These are phyloP conservation scores for Epinephelus awoara DNA, from an alignment of 2,797 vertebrate genomes.

Conservation along the genomic window DNA sequence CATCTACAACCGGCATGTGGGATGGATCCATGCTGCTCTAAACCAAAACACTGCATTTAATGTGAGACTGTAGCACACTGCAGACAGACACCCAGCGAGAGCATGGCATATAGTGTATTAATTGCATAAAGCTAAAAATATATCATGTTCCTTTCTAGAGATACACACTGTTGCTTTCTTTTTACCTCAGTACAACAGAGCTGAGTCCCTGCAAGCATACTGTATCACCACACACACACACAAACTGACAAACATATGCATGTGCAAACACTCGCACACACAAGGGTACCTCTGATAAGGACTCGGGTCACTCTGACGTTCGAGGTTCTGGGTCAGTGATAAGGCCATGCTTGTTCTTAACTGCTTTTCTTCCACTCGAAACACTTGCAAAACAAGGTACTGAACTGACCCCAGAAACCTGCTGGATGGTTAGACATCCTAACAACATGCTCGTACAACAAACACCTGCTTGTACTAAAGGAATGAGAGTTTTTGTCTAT, in stretches of 20 bases:
- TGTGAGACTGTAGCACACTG: constrained; percentile 8
- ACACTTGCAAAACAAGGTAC: constrained; percentile 49
- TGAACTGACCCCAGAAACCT: constrained; percentile 33
- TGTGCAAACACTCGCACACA: constrained; percentile 35
- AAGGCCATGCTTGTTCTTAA: constrained; percentile 71
- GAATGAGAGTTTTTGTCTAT: neutral
- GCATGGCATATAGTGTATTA: neutral
- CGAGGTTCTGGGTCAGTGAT: constrained; percentile 72
- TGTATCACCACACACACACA: constrained; percentile 13
- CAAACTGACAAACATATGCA: constrained; percentile 20
- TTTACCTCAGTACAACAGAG: constrained; percentile 4
- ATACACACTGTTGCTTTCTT: neutral
- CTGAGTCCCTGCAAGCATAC: neutral
- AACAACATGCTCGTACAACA: constrained; percentile 2
- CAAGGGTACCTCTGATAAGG: constrained; percentile 67
- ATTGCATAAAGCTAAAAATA: constrained; percentile 17
- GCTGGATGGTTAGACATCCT: neutral
- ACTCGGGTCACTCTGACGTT: constrained; percentile 60
- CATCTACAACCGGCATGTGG: constrained; percentile 52
- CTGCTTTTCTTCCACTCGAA: constrained; percentile 61
- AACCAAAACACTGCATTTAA: constrained; percentile 33
- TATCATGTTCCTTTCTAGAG: constrained; percentile 1
- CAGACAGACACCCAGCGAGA: neutral
- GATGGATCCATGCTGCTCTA: constrained; percentile 41
- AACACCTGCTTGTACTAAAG: neutral